Base-by-base conservation (phyloP, 2,888 invertebrate genomes). In the Pseudoips prasinana region DNA sequence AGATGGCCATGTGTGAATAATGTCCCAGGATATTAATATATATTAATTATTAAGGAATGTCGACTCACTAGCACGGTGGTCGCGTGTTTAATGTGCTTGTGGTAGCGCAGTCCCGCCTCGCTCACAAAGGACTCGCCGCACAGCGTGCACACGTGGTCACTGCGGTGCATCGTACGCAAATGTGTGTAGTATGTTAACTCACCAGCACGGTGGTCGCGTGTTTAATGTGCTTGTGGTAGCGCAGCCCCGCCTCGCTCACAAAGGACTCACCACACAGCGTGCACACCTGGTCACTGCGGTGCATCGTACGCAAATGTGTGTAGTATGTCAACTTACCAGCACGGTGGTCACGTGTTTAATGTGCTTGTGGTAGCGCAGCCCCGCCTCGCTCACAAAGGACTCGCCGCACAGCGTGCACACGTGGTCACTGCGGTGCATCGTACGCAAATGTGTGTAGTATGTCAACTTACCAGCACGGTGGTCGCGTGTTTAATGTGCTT, bases 231-330 rank as follows among this genome's bases (percentile, higher is more conserved):
- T 53, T 58, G 51, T 83, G 82, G 22, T 71, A 70, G 6, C 59
- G 58, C 10, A 83, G 55, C 0, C 83, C 83, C 1, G 65, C 53
- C 10, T 49, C 61, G 33, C 79, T 80, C 4, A 81, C 81, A 50
- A 78, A 80, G 1, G 81, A 81, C 1, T 58, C 73, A 1, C 83
- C 83, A 49, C 83, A 84, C n/a, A 55, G 8, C 0, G 58, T 35
- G 51, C 83, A 84, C 25, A 81, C 55, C 37, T 70, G 62, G 25
- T 64, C 64, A 36, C 76, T 76, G 7, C 80, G 58, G 45, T 84
- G 29, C 10, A 23, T 10, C 1, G 10, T n/a, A 7, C 29, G 29
- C 7, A 30, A 9, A 18, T 30, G 29, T 7, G 14, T 24, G 65
- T 83, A 83, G 59, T 77, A 80, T 7, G 81, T 77, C 0, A 81